phyloP scores from a whole-genome alignment of 1,140 invertebrate species.

The Drosophila ohnishii region DNA sequence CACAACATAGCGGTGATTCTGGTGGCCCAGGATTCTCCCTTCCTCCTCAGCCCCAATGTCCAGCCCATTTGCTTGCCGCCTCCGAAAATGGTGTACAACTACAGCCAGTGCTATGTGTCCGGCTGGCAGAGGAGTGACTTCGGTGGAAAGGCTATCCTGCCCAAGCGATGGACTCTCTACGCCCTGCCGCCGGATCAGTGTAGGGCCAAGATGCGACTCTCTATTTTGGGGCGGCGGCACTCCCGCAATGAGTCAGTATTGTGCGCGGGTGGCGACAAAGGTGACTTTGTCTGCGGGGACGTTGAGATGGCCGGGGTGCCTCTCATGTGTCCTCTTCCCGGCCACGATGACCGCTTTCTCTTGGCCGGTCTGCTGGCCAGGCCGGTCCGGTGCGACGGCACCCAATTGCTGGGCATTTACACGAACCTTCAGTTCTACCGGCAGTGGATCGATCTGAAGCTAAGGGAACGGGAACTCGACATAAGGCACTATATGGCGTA shows the following conservation, averaged over 20 bases:
- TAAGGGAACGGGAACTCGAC: constrained; percentile 58
- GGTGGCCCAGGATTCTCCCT: constrained; percentile 23
- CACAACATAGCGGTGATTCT: constrained; percentile 59
- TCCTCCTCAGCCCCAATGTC: constrained; percentile 33
- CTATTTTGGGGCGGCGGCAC: constrained; percentile 50
- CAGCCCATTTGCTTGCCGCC: constrained; percentile 62
- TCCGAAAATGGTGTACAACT: constrained; percentile 43
- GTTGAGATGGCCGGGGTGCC: constrained; percentile 43
- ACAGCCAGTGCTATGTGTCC: constrained; percentile 60
- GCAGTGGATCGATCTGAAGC: constrained; percentile 58
- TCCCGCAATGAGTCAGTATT: constrained; percentile 50
- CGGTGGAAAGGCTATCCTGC: constrained; percentile 28
- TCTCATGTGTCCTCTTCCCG: constrained; percentile 55
- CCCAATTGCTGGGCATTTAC: constrained; percentile 59
- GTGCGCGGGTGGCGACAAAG: constrained; percentile 61
- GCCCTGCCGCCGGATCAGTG: constrained; percentile 60
- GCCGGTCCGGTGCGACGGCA: constrained; percentile 46
- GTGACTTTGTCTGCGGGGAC: constrained; percentile 54
- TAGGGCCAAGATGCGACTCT: constrained; percentile 45
- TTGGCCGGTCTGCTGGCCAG: constrained; percentile 57
- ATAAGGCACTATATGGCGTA: constrained; percentile 58
- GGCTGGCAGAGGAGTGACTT: constrained; percentile 56
- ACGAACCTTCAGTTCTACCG: constrained; percentile 55
- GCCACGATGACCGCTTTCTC: constrained; percentile 39
- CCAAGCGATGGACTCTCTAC: constrained; percentile 51